Percentiles rank a stretch among this genome's conserved stretches.
Conservation (phyloP, 2,888 invertebrate genomes). For the Orthonychiurus folsomi region DNA sequence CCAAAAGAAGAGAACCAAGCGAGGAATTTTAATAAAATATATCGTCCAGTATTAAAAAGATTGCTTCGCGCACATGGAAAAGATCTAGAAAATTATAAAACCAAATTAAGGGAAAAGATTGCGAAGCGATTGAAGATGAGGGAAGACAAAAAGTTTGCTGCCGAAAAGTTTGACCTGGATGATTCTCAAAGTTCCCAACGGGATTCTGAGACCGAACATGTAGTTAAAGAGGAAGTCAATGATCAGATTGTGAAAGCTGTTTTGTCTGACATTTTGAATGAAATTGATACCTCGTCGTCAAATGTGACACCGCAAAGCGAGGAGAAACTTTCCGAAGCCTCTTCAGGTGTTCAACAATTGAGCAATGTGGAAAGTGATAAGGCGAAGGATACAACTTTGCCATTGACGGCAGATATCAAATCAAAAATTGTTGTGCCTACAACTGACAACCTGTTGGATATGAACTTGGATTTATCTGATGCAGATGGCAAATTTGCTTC, state of each 20-base stretch:
- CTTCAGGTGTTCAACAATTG: neutral
- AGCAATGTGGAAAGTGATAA: neutral
- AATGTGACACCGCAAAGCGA: slow-evolving; percentile 1
- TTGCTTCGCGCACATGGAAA: slow-evolving; percentile 14
- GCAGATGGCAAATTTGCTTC: neutral
- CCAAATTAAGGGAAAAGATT: slow-evolving; percentile 1
- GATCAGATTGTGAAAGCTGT: neutral
- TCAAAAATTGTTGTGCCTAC: too few relatives aligned
- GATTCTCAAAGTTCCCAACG: too few relatives aligned
- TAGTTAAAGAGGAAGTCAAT: neutral
- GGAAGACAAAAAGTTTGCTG: neutral
- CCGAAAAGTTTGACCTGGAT: too few relatives aligned
- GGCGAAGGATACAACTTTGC: neutral
- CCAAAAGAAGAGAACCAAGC: slow-evolving; percentile 24
- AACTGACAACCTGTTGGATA: neutral
- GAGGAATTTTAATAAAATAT: slow-evolving; percentile 22
- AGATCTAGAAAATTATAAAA: slow-evolving; percentile 11
- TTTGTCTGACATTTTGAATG: neutral
- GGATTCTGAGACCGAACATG: too few relatives aligned
- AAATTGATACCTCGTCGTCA: neutral
- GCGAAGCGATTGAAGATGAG: neutral
- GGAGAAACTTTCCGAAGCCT: neutral
- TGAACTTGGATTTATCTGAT: neutral
- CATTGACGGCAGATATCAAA: neutral
- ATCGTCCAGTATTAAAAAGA: slow-evolving; percentile 16